Conservation (phyloP, 2,888 invertebrate genomes). For the Acanthacorydalis orientalis region DNA sequence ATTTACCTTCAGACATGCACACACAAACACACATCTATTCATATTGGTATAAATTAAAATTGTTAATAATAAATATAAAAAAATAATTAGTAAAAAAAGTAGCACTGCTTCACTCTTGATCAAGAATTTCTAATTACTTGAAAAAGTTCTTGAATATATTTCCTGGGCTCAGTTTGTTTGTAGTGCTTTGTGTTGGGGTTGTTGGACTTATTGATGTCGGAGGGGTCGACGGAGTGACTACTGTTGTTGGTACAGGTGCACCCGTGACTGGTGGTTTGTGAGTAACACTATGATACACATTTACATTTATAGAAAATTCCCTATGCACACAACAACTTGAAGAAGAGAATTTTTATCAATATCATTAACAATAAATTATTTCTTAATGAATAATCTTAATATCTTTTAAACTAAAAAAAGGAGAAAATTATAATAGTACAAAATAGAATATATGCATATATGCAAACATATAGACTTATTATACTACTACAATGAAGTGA, state of each 20-base stretch:
- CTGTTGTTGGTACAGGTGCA: slow-evolving; percentile 18
- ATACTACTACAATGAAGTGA: too few species aligned
- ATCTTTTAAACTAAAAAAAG: too few species aligned
- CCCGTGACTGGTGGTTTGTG: slow-evolving; percentile 21
- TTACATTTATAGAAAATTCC: slow-evolving; percentile 11
- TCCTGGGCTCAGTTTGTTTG: slow-evolving; percentile 64
- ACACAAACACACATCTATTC: too few species aligned
- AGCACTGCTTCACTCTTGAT: background rate
- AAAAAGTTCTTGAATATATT: slow-evolving; percentile 93
- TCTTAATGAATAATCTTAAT: too few species aligned
- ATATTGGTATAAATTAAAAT: background rate
- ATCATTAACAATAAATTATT: too few species aligned
- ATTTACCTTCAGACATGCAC: too few species aligned
- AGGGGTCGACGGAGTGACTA: slow-evolving; percentile 18
- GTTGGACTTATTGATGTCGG: slow-evolving; percentile 23
- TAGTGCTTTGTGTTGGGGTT: slow-evolving; percentile 41
- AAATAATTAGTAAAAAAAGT: slow-evolving; percentile 3
- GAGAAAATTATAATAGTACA: too few species aligned
- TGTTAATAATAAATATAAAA: slow-evolving; percentile 2
- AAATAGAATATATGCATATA: too few species aligned
- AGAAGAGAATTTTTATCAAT: slow-evolving; percentile 12
- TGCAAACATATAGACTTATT: too few species aligned
- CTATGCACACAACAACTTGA: slow-evolving; percentile 10
- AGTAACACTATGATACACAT: slow-evolving; percentile 18
- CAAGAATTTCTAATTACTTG: slow-evolving; percentile 47